These are phyloP conservation scores for Torymus aiolomorphi DNA, from an alignment of 2,888 invertebrate genomes.

Conservation along the genomic window DNA sequence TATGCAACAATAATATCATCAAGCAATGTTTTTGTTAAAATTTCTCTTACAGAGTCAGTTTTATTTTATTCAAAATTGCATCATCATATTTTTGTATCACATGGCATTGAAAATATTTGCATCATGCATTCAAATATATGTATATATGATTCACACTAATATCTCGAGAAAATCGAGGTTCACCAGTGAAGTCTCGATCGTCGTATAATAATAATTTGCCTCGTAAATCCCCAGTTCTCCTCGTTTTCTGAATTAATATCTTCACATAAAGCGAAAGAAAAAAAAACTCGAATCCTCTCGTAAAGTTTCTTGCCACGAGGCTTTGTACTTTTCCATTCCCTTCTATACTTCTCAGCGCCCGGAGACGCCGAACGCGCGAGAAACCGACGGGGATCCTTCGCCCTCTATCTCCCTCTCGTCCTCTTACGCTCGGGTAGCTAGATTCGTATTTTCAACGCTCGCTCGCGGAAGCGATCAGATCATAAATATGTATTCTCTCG, in stretches of 20 bases:
- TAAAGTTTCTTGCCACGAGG: conserved; percentile 19
- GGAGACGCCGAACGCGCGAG: too few species aligned
- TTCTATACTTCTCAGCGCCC: background rate
- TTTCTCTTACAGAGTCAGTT: too few species aligned
- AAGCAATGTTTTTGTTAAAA: too few species aligned
- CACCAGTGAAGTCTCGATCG: too few species aligned
- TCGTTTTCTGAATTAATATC: conserved; percentile 5
- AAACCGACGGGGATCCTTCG: background rate
- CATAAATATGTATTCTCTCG: conserved; percentile 74
- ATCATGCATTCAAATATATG: too few species aligned
- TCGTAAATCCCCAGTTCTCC: background rate
- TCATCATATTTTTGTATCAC: too few species aligned
- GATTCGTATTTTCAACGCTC: conserved; percentile 65
- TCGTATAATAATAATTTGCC: background rate
- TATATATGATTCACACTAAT: too few species aligned
- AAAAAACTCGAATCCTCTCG: background rate
- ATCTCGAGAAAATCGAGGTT: too few species aligned
- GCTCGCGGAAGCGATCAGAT: conserved; percentile 66
- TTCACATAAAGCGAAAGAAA: background rate
- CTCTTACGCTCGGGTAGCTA: conserved; percentile 59
- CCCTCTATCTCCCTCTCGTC: background rate
- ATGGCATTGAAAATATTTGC: too few species aligned
- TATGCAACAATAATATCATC: too few species aligned
- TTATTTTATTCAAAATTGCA: too few species aligned
- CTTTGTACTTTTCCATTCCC: conserved; percentile 14